A percentile compares a stretch with the other conserved stretches of the same genome.
Conservation (phyloP, 2,888 invertebrate species). For the Erannis defoliaria region DNA sequence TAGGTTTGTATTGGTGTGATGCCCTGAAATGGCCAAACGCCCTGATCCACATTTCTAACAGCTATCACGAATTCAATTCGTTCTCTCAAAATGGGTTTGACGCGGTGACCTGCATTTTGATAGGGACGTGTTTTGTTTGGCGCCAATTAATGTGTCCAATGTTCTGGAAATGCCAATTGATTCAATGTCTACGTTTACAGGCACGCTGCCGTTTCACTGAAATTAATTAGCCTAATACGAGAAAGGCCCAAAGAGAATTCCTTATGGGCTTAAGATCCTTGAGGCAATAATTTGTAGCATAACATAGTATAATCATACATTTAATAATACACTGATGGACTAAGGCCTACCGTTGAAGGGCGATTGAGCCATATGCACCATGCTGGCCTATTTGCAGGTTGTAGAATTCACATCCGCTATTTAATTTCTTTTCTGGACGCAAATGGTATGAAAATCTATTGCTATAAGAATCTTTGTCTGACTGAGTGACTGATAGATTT, state of each 20-base stretch:
- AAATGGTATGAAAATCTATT: no score
- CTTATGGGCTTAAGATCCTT: no score
- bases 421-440: no score
- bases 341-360: no score
- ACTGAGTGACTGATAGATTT: no score
- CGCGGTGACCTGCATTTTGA: slow-evolving; percentile 56
- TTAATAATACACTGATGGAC: no score
- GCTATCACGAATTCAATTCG: slow-evolving; percentile 64
- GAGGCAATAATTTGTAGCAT: no score
- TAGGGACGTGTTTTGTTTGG: slow-evolving; percentile 45
- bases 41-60: slow-evolving; percentile 27
- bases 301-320: no score
- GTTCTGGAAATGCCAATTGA: slow-evolving; percentile 30
- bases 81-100: slow-evolving; percentile 50
- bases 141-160: slow-evolving; percentile 39
- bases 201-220: background rate
- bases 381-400: no score
- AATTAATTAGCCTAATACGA: background rate
- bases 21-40: background rate
- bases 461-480: no score
- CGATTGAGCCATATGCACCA: no score
- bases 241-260: background rate
- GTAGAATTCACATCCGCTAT: no score
- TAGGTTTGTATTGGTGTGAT: background rate
- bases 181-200: slow-evolving; percentile 14